Conservation (phyloP, 2,113 vertebrate genomes). For the Cottus gobio region DNA sequence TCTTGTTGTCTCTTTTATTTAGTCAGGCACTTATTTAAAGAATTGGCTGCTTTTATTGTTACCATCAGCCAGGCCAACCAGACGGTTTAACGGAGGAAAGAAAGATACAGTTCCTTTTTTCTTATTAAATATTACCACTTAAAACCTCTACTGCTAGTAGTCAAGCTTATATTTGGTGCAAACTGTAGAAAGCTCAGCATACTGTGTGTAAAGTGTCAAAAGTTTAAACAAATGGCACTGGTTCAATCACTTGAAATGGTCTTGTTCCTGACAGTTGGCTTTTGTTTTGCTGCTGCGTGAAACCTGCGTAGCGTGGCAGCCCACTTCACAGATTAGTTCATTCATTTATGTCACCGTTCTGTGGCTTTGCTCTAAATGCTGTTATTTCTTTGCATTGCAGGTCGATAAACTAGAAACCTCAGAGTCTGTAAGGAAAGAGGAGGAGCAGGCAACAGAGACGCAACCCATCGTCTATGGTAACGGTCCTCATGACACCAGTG, state of each 20-base stretch:
- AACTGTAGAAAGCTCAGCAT: background rate
- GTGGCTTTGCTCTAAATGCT: constrained; percentile 3
- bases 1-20: background rate
- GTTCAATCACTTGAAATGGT: background rate
- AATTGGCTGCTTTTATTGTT: background rate
- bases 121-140: background rate
- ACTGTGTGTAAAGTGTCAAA: background rate
- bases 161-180: background rate
- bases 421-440: constrained; percentile 98
- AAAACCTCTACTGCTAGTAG: background rate
- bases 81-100: background rate
- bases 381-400: constrained; percentile 75
- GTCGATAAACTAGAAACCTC: constrained; percentile 98
- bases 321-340: background rate
- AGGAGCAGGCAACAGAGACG: constrained; percentile 98
- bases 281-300: constrained; percentile 8
- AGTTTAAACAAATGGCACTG: background rate
- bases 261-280: background rate
- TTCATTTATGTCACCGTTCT: too few relatives aligned
- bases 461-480: constrained; percentile 99
- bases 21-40: background rate
- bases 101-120: background rate
- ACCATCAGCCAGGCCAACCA: background rate
- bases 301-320: background rate
- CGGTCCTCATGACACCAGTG: background rate